phyloP scores from a whole-genome alignment of 2,113 vertebrate genomes.

The Pleuronectes platessa region DNA sequence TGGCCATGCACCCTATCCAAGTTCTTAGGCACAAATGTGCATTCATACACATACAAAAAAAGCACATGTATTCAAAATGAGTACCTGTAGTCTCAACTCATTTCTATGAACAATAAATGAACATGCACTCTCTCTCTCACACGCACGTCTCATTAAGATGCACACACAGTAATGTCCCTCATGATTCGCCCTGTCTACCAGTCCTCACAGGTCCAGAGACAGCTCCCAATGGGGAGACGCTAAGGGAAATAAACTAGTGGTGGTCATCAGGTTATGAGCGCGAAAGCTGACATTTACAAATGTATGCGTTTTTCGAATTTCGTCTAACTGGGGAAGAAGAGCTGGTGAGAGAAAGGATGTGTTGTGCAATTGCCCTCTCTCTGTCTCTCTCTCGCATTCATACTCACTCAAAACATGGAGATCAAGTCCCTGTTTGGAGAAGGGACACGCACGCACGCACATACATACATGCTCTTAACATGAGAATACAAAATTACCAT shows the following conservation, averaged over 20 bases:
- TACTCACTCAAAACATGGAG: constrained; percentile 48
- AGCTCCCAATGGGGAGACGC: constrained; percentile 47
- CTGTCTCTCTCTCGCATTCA: constrained; percentile 45
- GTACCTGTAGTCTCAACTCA: constrained; percentile 80
- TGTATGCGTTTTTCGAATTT: constrained; percentile 70
- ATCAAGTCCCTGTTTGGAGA: constrained; percentile 55
- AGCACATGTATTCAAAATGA: constrained; percentile 73
- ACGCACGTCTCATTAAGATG: constrained; percentile 45
- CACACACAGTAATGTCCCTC: constrained; percentile 66
- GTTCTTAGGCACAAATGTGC: constrained; percentile 86
- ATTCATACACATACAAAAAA: constrained; percentile 76
- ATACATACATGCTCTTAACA: neutral
- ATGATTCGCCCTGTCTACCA: constrained; percentile 55
- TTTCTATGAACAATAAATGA: constrained; percentile 74
- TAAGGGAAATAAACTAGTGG: constrained; percentile 65
- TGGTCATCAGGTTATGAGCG: constrained; percentile 62
- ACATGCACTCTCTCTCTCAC: constrained; percentile 36
- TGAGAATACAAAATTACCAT: constrained; percentile 22
- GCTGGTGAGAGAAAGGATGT: constrained; percentile 84
- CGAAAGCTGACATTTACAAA: constrained; percentile 78
- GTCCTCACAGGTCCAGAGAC: constrained; percentile 65
- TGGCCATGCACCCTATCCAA: constrained; percentile 83
- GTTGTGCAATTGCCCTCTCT: constrained; percentile 80
- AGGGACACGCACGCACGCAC: constrained; percentile 13
- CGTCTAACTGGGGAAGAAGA: constrained; percentile 73